Base-by-base conservation (phyloP, 53 echinoderm and acorn worm genomes). In the Arbacia lixula region DNA sequence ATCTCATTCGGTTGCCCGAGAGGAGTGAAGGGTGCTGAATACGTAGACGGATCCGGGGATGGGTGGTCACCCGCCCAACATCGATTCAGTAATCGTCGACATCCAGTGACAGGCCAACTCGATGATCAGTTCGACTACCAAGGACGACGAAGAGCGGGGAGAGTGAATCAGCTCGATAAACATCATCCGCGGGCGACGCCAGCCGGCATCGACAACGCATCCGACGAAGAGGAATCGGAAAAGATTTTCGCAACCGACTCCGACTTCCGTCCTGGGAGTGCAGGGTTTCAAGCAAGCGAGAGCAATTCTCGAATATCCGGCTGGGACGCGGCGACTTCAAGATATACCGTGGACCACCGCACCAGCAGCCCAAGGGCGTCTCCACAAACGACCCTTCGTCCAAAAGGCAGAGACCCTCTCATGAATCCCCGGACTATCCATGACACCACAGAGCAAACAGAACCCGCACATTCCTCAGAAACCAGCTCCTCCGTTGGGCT, bases 31-130 rank as follows among this genome's bases (percentile, higher is more conserved):
- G 10, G 36, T 0, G 38, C 21, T 24, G 38, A 2, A 20, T 8
- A 37, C 38, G 28, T 66, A 9, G 66, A 66, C 10, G 66, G 66
- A 66, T 66, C 66, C 22, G 66, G 66, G 38, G 66, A 66, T 14
- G 4, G 3, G 2, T 36, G 22, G 19, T 33, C 16, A 26, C 6
- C 21, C 36, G 5, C n/a, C 38, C 66, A 16, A 36, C 36, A 66
- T 20, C 66, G 17, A 14, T n/a, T 19, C 22, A 12, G 38, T n/a
- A 36, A 66, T 3, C 22, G 38, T 20, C 36, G 22, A 36, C 12
- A 58, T 58, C 14, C 34, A 11, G 8, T 12, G 10, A 66, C 66
- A 22, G 36, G 25, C 21, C 10, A 36, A 37, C 36, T 66, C 66
- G 36, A 27, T 66, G 36, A n/a, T 3, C 24, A 24, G 66, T 36